Evolutionary conservation across 2,797 vertebrate species (phyloP), one percentile per base, ranked within the genome.

Genomic region (Ceyx erithaca): DNA sequence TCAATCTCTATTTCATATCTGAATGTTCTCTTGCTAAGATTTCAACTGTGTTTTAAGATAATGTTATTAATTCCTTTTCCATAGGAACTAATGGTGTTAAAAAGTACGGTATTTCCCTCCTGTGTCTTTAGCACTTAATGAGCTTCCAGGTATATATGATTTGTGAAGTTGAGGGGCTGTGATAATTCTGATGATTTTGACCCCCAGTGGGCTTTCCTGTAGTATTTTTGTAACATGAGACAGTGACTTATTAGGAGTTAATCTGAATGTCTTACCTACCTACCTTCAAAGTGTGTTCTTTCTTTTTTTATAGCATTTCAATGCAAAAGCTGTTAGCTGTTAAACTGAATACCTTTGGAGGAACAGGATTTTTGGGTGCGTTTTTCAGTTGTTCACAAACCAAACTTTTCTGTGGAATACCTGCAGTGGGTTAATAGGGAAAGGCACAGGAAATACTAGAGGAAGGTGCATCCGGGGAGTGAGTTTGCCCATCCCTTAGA

Each of bases 381-480:
- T 59, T 63, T 93, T 88, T 33, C 55, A 77, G 51, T 76, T 76
- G 37, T 23, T 45, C 55, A 52, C 18, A 18, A 20, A 78, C 6
- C n/a, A 80, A 67, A 49, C 48, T 69, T 85, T 92, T 88, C 57
- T 67, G 63, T 21, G 85, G 67, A 87, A 49, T 89, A 51, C 80
- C 13, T 25, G 2, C 49, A 94, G 84, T 57, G 77, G 84, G 91
- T 94, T 91, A 93, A 95, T 86, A 89, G 94, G 90, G 77, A 87
- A 94, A 89, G 61, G 70, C 63, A 80, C 89, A 95, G 97, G 97
- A 98, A 97, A 95, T 95, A 75, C 96, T 81, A 94, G 81, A 94
- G 94, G 97, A 97, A 96, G 96, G 95, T 97, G 95, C 80, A 96
- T 97, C 97, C 95, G 95, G 96, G 97, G 96, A 97, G 96, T 95